Evolutionary conservation across 2,888 invertebrate genomes (phyloP), one percentile per base, ranked within the genome.

Genomic region (Noctuana brunneofusca): DNA sequence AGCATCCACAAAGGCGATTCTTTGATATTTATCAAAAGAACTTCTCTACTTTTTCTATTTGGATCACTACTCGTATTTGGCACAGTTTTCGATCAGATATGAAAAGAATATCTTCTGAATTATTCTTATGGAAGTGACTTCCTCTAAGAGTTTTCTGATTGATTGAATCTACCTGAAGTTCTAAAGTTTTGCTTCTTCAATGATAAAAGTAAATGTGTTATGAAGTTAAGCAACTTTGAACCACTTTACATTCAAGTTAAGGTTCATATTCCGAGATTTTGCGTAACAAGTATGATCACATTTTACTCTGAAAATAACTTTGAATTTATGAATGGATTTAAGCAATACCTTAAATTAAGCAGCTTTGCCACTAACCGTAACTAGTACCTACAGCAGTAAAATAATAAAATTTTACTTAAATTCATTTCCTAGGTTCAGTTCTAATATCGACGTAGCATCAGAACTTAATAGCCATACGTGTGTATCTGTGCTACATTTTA

Each of bases 161-260:
- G 49, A 50, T 50, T 50, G 49, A 50, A 14, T 22, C n/a, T 27
- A 50, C 49, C 49, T 50, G 27, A 50, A 50, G 49, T 50, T 50
- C 49, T 50, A 14, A 50, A 49, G 14, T 27, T 49, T 27, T 50
- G 9, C 14, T 50, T 27, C 27, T 43, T 18, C 18, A 43, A 18
- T 43, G 11, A 18, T 18, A 43, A 43, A 43, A 43, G 43, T 11
- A 43, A 43, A 16, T 27, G 30, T 8, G 18, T 43, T 1, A 3
- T 43, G 16, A 9, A 18, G 18, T 5, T 18, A 43, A 18, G 9
- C 9, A 11, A 43, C 3, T 18, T 43, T 18, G 2, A 3, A 43
- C 16, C 41, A 18, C 3, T 43, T 2, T 16, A 3, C 41, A 5
- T 18, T 43, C 9, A 43, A 18, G 1, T 43, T 18, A 43, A 43